phyloP scores from a whole-genome alignment of 2,888 invertebrate species.

The Neelides folsomi region DNA sequence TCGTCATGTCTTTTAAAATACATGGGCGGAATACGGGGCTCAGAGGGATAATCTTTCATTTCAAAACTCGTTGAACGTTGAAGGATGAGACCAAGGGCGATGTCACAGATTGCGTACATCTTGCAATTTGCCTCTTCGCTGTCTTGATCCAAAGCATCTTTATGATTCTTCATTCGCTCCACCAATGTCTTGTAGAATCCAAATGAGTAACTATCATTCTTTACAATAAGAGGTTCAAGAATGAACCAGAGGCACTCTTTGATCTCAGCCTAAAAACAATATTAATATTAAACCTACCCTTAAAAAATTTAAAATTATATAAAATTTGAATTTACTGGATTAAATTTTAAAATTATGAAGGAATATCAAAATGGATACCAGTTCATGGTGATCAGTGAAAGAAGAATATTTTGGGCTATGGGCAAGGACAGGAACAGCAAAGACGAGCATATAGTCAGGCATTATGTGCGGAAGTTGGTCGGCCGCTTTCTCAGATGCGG shows the following conservation, averaged over 20 bases:
- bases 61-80: slow-evolving; percentile 77
- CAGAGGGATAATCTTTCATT: slow-evolving; percentile 73
- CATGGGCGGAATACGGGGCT: slow-evolving; percentile 77
- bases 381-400: slow-evolving; percentile 60
- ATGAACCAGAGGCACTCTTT: slow-evolving; percentile 84
- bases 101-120: slow-evolving; percentile 92
- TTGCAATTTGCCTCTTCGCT: slow-evolving; percentile 79
- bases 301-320: no score
- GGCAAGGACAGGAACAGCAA: slow-evolving; percentile 89
- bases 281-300: no score
- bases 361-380: slow-evolving; percentile 50
- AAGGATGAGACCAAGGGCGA: slow-evolving; percentile 79
- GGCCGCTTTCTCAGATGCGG: slow-evolving; percentile 54
- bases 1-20: slow-evolving; percentile 63
- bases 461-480: slow-evolving; percentile 72
- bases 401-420: slow-evolving; percentile 74
- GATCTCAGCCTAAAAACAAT: slow-evolving; percentile 19
- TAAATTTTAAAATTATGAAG: slow-evolving; percentile 35
- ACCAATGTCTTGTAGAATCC: slow-evolving; percentile 88
- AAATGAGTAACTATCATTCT: slow-evolving; percentile 87
- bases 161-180: slow-evolving; percentile 87
- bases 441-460: slow-evolving; percentile 94
- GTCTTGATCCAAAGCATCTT: slow-evolving; percentile 70
- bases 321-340: no score
- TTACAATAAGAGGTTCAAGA: slow-evolving; percentile 80